Conservation (phyloP, 2,113 vertebrate species). For the Australoheros scitulus region DNA sequence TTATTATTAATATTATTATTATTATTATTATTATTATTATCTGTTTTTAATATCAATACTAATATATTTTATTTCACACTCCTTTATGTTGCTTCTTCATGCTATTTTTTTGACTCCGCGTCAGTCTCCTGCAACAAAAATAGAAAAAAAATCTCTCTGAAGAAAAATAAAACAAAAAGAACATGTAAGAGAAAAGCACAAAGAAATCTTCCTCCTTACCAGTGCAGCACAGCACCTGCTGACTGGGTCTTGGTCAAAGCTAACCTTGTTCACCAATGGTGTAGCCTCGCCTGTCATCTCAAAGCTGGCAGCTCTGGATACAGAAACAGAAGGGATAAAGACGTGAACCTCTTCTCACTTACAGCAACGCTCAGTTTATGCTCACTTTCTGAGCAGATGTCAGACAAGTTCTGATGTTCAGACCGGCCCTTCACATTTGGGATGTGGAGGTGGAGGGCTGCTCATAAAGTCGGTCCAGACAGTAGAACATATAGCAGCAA, state of each 20-base stretch:
- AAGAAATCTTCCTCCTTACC: conserved; percentile 26
- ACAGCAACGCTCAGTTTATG: conserved; percentile 7
- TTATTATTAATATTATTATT: too few relatives aligned
- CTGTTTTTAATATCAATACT: not conserved
- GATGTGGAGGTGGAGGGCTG: too few relatives aligned
- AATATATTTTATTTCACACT: not conserved
- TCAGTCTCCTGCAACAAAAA: conserved; percentile 32
- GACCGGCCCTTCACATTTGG: not conserved
- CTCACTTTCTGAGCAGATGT: conserved; percentile 1
- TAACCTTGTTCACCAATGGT: conserved; percentile 21
- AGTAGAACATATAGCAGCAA: conserved; percentile 29
- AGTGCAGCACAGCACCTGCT: not conserved
- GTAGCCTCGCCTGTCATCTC: not conserved
- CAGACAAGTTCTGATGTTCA: conserved; percentile 23
- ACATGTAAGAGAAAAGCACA: not conserved
- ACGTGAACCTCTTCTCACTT: conserved; percentile 9
- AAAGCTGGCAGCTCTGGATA: conserved; percentile 31
- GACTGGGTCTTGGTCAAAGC: not conserved
- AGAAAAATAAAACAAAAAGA: not conserved
- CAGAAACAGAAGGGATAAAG: conserved; percentile 35
- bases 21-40: not conserved
- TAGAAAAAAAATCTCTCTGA: not conserved
- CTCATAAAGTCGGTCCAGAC: conserved; percentile 26
- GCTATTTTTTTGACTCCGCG: conserved; percentile 44
- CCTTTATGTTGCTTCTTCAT: not conserved